Conservation (phyloP, 2,113 vertebrate species). For the Nothoprocta perdicaria region DNA sequence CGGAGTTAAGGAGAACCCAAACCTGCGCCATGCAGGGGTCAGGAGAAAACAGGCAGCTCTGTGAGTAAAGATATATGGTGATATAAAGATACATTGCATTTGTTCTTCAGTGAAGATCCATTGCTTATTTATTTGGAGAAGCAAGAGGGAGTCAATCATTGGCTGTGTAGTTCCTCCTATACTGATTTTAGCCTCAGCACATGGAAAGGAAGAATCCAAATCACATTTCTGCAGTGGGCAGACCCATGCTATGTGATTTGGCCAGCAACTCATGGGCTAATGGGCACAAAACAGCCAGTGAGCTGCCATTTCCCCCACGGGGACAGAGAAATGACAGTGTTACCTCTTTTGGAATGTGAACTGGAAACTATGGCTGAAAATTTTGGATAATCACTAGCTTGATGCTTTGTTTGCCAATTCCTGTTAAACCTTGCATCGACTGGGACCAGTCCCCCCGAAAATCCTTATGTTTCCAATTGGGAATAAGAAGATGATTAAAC, state of each 20-base stretch:
- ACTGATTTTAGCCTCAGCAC: neutral
- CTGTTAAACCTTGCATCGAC: neutral
- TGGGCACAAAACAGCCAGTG: neutral
- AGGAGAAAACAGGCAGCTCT: neutral
- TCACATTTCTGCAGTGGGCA: neutral
- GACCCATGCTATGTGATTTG: neutral
- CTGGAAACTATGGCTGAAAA: neutral
- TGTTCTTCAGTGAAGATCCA: neutral
- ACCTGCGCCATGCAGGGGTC: rapidly evolving
- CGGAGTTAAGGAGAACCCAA: neutral
- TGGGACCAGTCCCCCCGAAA: neutral
- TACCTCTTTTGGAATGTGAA: neutral
- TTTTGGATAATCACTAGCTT: neutral
- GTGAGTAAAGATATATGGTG: neutral
- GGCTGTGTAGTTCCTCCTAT: neutral
- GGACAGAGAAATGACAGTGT: no score
- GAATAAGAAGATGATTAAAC: neutral
- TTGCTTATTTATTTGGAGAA: neutral
- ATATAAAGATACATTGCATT: rapidly evolving
- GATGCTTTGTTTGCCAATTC: neutral
- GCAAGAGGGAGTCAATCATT: neutral
- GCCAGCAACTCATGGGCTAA: rapidly evolving
- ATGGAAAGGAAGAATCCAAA: neutral
- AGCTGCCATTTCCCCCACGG: neutral
- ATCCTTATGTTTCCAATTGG: neutral